Percentiles rank a stretch among this genome's conserved stretches.
These are phyloP conservation scores for Caenorhabditis sp. DNA, from an alignment of 2,888 invertebrate species.

Conservation along the genomic window DNA sequence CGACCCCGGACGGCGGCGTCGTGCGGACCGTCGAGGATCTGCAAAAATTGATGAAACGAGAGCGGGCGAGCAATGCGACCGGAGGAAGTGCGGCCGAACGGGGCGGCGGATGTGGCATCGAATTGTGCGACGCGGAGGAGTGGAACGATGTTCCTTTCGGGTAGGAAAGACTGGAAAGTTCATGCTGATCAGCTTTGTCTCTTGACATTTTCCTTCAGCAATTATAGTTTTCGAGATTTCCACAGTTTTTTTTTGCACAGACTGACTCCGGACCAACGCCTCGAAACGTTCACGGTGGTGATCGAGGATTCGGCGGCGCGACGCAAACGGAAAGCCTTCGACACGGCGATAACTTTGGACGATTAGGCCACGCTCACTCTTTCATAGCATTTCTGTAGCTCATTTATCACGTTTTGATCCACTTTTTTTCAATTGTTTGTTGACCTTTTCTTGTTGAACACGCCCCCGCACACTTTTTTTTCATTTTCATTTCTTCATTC, in stretches of 20 bases:
- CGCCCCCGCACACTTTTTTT: neutral
- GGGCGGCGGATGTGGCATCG: neutral
- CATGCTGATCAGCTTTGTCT: too few relatives aligned
- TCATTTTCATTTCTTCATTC: neutral
- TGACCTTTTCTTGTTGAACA: neutral
- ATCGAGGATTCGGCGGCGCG: slow-evolving; percentile 12
- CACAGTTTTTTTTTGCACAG: too few relatives aligned
- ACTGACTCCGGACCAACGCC: slow-evolving; percentile 54
- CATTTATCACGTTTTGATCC: too few relatives aligned
- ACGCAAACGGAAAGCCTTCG: slow-evolving; percentile 27
- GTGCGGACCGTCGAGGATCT: slow-evolving; percentile 49
- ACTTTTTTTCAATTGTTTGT: slow-evolving; percentile 10
- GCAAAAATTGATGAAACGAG: slow-evolving; percentile 29
- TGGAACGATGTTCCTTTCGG: slow-evolving; percentile 54
- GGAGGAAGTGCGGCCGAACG: neutral
- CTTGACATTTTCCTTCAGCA: too few relatives aligned
- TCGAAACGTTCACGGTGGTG: slow-evolving; percentile 55
- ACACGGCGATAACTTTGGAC: slow-evolving; percentile 29
- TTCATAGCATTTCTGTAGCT: neutral
- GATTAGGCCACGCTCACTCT: neutral
- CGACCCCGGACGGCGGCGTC: neutral
- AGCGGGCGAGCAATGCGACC: neutral
- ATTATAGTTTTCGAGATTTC: too few relatives aligned
- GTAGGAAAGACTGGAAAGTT: too few relatives aligned
- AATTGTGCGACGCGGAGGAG: slow-evolving; percentile 38